phyloP scores from a whole-genome alignment of 2,113 vertebrate species.

The Coregonus clupeaformis region DNA sequence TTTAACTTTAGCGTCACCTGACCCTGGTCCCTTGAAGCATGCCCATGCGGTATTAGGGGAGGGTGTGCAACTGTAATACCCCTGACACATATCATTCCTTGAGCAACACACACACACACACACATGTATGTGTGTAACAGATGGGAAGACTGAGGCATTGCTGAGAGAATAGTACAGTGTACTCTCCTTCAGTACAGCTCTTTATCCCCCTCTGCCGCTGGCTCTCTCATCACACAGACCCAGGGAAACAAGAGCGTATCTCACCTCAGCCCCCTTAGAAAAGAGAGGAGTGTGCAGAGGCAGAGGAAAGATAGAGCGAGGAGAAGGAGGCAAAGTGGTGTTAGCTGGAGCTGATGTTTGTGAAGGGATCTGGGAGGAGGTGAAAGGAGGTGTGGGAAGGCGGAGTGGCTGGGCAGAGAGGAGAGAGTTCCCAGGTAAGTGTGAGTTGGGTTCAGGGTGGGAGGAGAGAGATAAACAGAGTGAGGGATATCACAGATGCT shows the following conservation, averaged over 20 bases:
- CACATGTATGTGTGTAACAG: constrained; percentile 80
- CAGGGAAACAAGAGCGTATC: constrained; percentile 90
- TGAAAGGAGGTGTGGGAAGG: constrained; percentile 76
- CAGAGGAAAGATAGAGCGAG: constrained; percentile 35
- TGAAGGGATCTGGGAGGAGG: constrained; percentile 80
- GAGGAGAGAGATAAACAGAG: not conserved
- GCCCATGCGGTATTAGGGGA: constrained; percentile 38
- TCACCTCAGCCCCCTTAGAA: constrained; percentile 34
- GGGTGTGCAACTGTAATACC: constrained; percentile 74
- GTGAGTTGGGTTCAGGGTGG: not conserved
- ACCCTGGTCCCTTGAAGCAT: constrained; percentile 74
- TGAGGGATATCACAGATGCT: not conserved
- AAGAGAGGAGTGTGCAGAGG: constrained; percentile 43
- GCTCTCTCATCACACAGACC: constrained; percentile 80
- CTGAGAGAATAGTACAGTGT: constrained; percentile 82
- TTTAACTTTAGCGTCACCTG: constrained; percentile 80
- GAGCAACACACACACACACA: constrained; percentile 23
- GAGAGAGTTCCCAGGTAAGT: constrained; percentile 5
- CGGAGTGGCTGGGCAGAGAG: constrained; percentile 17
- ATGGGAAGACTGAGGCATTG: constrained; percentile 91
- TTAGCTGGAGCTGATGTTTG: constrained; percentile 85
- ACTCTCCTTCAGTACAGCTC: constrained; percentile 73
- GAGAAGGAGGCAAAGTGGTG: constrained; percentile 13
- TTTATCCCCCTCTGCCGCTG: constrained; percentile 77
- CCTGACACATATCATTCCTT: constrained; percentile 94